Evolutionary conservation across 2,888 invertebrate species (phyloP).

Genomic region (Ligdia adustata): DNA sequence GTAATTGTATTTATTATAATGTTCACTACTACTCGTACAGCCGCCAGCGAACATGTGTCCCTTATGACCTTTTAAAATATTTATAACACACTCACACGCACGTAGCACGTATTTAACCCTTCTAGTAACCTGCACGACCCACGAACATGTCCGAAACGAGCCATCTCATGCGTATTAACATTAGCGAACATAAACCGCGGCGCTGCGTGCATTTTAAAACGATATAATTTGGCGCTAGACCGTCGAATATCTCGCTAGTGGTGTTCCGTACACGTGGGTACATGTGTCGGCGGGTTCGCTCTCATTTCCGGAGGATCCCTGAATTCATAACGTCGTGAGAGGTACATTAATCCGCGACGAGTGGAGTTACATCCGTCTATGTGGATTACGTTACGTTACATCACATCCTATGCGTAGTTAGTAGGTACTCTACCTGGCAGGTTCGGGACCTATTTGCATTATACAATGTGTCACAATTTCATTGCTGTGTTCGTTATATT

Average conservation of each 20-base stretch:
- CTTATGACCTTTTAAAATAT: too few relatives aligned
- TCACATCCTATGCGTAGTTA: too few relatives aligned
- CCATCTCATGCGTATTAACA: conserved; percentile 11
- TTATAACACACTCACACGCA: background rate
- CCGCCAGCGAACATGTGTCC: too few relatives aligned
- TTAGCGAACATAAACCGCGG: background rate
- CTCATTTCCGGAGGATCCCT: conserved; percentile 17
- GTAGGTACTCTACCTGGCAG: too few relatives aligned
- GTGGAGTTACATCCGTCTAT: conserved; percentile 2
- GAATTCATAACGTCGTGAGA: conserved; percentile 19
- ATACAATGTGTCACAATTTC: too few relatives aligned
- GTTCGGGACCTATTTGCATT: too few relatives aligned
- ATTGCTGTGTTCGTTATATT: too few relatives aligned
- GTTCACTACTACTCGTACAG: too few relatives aligned
- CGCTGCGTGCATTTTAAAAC: conserved; percentile 15
- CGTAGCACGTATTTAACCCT: too few relatives aligned
- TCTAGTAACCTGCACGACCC: too few relatives aligned
- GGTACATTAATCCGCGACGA: conserved; percentile 7
- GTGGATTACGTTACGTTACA: too few relatives aligned
- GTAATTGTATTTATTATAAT: too few relatives aligned
- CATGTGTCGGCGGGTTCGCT: background rate
- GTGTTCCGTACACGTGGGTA: background rate
- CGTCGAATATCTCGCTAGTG: background rate
- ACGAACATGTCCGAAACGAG: conserved; percentile 1
- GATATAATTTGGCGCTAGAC: conserved; percentile 4